These are phyloP conservation scores for Fistularia tabacaria DNA, from an alignment of 2,797 vertebrate species.

Conservation along the genomic window DNA sequence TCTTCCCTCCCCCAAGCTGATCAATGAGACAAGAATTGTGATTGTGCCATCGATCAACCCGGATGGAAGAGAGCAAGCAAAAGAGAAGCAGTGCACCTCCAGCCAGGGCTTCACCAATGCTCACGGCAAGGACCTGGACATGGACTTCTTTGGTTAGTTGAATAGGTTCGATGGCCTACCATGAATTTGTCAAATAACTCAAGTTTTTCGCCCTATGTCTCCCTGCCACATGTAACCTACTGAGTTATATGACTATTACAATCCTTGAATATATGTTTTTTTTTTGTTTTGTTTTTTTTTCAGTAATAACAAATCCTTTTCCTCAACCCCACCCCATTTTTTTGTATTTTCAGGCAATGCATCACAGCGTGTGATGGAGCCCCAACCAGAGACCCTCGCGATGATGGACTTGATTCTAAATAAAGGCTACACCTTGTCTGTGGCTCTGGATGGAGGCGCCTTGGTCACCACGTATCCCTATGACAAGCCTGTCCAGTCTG, in stretches of 20 bases:
- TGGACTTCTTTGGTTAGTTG: conserved; percentile 88
- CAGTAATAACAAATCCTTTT: background rate
- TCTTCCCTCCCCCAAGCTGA: conserved; percentile 72
- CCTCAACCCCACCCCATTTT: background rate
- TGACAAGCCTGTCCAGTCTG: conserved; percentile 89
- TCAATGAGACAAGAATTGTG: conserved; percentile 89
- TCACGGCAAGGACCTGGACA: conserved; percentile 87
- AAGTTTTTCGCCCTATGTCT: no score
- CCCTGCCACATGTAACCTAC: no score
- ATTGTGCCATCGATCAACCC: conserved; percentile 95
- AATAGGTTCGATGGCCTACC: background rate
- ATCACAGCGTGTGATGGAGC: conserved; percentile 70
- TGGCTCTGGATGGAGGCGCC: conserved; percentile 91
- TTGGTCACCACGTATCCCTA: conserved; percentile 92
- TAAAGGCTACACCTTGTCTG: conserved; percentile 86
- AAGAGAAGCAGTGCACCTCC: conserved; percentile 86
- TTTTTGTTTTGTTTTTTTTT: background rate
- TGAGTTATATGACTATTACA: no score
- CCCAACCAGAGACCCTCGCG: conserved; percentile 88
- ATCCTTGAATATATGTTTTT: background rate
- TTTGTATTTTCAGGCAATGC: conserved; percentile 80
- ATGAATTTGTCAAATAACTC: background rate
- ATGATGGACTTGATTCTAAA: conserved; percentile 89
- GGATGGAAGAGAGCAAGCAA: conserved; percentile 86
- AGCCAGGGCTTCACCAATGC: conserved; percentile 79